A percentile compares a stretch with the other conserved stretches of the same genome.
Conservation (phyloP, 2,888 invertebrate genomes). For the Acrobeloides nanus region DNA sequence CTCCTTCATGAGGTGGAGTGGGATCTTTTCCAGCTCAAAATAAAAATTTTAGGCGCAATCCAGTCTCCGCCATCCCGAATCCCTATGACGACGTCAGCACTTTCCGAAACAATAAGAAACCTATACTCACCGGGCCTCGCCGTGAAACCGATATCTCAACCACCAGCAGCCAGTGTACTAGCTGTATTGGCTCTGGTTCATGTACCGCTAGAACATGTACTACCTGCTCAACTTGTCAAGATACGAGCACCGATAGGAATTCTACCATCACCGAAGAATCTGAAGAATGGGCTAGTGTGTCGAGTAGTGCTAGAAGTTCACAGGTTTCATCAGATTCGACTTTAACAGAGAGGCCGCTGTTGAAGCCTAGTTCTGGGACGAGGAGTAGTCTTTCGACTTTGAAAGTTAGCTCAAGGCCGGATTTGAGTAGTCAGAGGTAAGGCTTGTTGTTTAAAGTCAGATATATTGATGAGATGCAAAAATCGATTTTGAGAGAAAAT, state of each 20-base stretch:
- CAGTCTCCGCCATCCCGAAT: slow-evolving; percentile 15
- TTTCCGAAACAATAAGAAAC: slow-evolving; percentile 3
- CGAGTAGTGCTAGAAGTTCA: slow-evolving; percentile 4
- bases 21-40: slow-evolving; percentile 1
- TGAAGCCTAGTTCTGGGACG: not conserved
- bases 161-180: not conserved
- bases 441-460: no score
- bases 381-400: not conserved
- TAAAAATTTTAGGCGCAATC: slow-evolving; percentile 3
- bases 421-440: no score
- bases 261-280: slow-evolving; percentile 20
- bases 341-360: slow-evolving; percentile 11
- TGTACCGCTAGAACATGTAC: slow-evolving; percentile 12
- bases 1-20: not conserved
- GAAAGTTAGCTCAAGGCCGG: slow-evolving; percentile 2
- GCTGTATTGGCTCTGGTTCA: slow-evolving; percentile 8
- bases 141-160: slow-evolving; percentile 10
- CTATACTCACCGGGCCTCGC: not conserved
- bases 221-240: slow-evolving; percentile 6
- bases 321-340: slow-evolving; percentile 3
- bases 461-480: no score
- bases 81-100: slow-evolving; percentile 19
- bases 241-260: slow-evolving; percentile 9
- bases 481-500: no score
- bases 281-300: slow-evolving; percentile 2